Evolutionary conservation across 2,888 invertebrate species (phyloP).

Genomic region (Panopea generosa): DNA sequence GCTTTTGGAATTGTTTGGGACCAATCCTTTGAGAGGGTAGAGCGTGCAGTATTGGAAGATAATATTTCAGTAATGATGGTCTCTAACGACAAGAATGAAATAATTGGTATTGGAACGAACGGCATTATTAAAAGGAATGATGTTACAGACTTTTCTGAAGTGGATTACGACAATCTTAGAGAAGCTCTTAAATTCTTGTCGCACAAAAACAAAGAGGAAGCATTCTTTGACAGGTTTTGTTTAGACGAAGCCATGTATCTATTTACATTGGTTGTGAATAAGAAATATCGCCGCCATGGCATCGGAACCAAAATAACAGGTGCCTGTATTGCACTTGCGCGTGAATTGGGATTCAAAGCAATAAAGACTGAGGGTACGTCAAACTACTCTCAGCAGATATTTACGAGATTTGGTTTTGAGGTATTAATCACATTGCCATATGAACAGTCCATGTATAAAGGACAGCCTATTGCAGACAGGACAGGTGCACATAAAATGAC

Average conservation of each 20-base stretch:
- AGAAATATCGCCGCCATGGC: slow-evolving; percentile 43
- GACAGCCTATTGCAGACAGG: slow-evolving; percentile 15
- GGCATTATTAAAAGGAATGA: slow-evolving; percentile 21
- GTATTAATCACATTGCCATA: slow-evolving; percentile 29
- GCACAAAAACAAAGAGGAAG: slow-evolving; percentile 27
- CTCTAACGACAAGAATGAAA: slow-evolving; percentile 33
- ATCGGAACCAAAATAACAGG: slow-evolving; percentile 36
- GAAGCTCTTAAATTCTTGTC: slow-evolving; percentile 32
- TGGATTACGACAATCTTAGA: slow-evolving; percentile 35
- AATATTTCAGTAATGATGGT: slow-evolving; percentile 44
- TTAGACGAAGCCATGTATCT: slow-evolving; percentile 40
- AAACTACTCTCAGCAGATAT: slow-evolving; percentile 48
- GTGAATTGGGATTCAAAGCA: slow-evolving; percentile 42
- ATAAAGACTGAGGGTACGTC: slow-evolving; percentile 49
- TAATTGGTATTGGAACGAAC: slow-evolving; percentile 44
- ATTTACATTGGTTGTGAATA: slow-evolving; percentile 36
- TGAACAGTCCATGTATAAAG: slow-evolving; percentile 35
- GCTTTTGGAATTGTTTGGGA: slow-evolving; percentile 42
- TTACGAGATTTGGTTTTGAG: slow-evolving; percentile 36
- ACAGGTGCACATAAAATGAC: slow-evolving; percentile 42
- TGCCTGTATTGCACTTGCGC: slow-evolving; percentile 37
- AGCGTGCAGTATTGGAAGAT: slow-evolving; percentile 6
- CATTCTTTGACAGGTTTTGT: slow-evolving; percentile 23
- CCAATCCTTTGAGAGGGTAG: slow-evolving; percentile 22
- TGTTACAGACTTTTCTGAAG: slow-evolving; percentile 2